Evolutionary conservation across 2,888 invertebrate species (phyloP).

Genomic region (Herminia tarsipennalis): DNA sequence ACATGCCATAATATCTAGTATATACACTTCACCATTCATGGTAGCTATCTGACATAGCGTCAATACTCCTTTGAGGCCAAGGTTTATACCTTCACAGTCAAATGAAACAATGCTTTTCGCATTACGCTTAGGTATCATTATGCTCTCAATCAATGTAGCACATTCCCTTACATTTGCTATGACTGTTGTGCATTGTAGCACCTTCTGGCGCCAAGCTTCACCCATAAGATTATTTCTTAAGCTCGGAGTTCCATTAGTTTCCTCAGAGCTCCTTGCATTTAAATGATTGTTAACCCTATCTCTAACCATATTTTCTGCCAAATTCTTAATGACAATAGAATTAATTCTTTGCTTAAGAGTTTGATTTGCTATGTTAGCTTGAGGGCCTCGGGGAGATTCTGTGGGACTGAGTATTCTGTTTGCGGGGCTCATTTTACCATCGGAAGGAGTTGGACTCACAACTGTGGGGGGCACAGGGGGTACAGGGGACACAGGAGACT

Average conservation of each 20-base stretch:
- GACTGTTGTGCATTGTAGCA: slow-evolving; percentile 93
- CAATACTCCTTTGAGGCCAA: slow-evolving; percentile 94
- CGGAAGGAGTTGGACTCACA: slow-evolving; percentile 78
- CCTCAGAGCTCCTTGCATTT: slow-evolving; percentile 74
- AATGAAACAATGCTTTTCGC: slow-evolving; percentile 90
- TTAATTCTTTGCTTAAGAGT: slow-evolving; percentile 95
- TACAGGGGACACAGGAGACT: slow-evolving; percentile 68
- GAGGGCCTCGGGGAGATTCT: slow-evolving; percentile 80
- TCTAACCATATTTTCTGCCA: slow-evolving; percentile 92
- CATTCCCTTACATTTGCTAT: slow-evolving; percentile 93
- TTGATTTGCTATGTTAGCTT: slow-evolving; percentile 88
- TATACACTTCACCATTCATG: slow-evolving; percentile 92
- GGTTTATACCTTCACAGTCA: slow-evolving; percentile 97
- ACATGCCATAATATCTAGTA: slow-evolving; percentile 95
- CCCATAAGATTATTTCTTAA: slow-evolving; percentile 82
- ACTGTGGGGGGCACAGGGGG: slow-evolving; percentile 70
- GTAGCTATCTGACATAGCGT: slow-evolving; percentile 95
- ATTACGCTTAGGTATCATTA: slow-evolving; percentile 86
- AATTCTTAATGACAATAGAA: slow-evolving; percentile 93
- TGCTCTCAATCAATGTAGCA: slow-evolving; percentile 90
- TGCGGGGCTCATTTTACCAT: slow-evolving; percentile 75
- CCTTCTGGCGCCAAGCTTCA: slow-evolving; percentile 92
- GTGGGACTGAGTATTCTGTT: slow-evolving; percentile 82
- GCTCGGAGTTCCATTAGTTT: slow-evolving; percentile 74
- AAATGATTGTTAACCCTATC: slow-evolving; percentile 80